Evolutionary conservation across 2,888 invertebrate species (phyloP).

Genomic region (Lithophane leautieri): DNA sequence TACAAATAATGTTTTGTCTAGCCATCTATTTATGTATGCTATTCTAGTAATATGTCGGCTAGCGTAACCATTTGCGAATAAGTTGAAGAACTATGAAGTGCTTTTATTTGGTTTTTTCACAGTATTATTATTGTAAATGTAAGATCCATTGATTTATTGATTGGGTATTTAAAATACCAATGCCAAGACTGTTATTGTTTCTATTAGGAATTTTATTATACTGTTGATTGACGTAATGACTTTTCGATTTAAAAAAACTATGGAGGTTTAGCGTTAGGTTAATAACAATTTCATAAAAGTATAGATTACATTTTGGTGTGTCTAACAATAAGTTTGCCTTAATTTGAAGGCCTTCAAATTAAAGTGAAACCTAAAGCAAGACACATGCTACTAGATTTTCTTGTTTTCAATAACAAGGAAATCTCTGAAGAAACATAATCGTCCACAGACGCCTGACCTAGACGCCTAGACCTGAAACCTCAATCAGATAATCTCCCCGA

Average conservation of each 20-base stretch:
- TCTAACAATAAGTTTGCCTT: too few species aligned
- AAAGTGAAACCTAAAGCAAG: too few species aligned
- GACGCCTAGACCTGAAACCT: slow-evolving; percentile 17
- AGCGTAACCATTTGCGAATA: slow-evolving; percentile 7
- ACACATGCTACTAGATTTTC: too few species aligned
- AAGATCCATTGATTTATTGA: slow-evolving; percentile 34
- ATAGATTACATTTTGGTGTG: too few species aligned
- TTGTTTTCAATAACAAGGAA: too few species aligned
- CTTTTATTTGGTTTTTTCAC: slow-evolving; percentile 18
- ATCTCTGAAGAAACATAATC: too few species aligned
- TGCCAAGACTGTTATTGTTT: background rate
- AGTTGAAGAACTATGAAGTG: slow-evolving; percentile 40
- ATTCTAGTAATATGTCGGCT: slow-evolving; percentile 9
- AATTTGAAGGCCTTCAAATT: too few species aligned
- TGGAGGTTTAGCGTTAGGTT: too few species aligned
- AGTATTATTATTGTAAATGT: slow-evolving; percentile 10
- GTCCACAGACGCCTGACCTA: background rate
- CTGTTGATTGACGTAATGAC: slow-evolving; percentile 10
- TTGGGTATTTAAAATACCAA: background rate
- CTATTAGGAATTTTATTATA: too few species aligned
- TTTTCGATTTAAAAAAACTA: background rate
- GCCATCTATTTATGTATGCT: slow-evolving; percentile 31
- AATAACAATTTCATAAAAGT: too few species aligned
- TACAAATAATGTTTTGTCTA: slow-evolving; percentile 45
- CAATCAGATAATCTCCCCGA: slow-evolving; percentile 22